Evolutionary conservation across 2,888 invertebrate species (phyloP), one percentile per base, ranked within the genome.

Genomic region (Phyllotreta cruciferae): DNA sequence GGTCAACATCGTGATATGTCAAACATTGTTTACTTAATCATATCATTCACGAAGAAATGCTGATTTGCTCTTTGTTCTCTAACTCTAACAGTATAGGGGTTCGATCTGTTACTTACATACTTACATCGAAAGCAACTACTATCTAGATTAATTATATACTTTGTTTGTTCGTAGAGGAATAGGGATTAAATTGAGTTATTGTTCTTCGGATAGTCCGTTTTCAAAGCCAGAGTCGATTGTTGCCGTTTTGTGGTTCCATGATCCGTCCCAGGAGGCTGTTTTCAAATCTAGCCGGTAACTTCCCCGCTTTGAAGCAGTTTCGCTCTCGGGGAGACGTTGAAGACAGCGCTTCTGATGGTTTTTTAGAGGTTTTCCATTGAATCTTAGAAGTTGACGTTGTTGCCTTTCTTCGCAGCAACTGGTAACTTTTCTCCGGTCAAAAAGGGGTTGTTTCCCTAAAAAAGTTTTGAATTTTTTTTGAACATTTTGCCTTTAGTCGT

Each of bases 331-430:
- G 3, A n/a, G 49, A 8, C 34, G 6, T 49, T 49, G 49, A 49
- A 49, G 35, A 35, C 35, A 49, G 49, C 11, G 24, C 49, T 49
- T 11, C 49, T 49, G 35, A 49, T 49, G n/a, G 35, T 35, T 10
- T 24, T 24, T 24, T 4, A 24, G 24, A 24, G 24, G 24, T 4
- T 24, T 24, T 24, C 1, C 24, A 3, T 24, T 4, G 24, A 24
- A 24, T 24, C 24, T 24, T 24, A 24, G 24, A 24, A 24, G 24
- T 24, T 24, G 1, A 92, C 88, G 76, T 90, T 88, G 78, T 90
- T 90, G 73, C 94, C 94, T 82, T 96, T 96, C 82, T 96, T 96
- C 60, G 96, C 96, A 41, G 95, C 95, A 67, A 95, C 91, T 7
- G 95, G 94, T 67, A 96, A 84, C 74, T 92, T 91, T 75, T 94